Evolutionary conservation across 2,888 invertebrate genomes (phyloP).

Genomic region (Adelognathus sp.): DNA sequence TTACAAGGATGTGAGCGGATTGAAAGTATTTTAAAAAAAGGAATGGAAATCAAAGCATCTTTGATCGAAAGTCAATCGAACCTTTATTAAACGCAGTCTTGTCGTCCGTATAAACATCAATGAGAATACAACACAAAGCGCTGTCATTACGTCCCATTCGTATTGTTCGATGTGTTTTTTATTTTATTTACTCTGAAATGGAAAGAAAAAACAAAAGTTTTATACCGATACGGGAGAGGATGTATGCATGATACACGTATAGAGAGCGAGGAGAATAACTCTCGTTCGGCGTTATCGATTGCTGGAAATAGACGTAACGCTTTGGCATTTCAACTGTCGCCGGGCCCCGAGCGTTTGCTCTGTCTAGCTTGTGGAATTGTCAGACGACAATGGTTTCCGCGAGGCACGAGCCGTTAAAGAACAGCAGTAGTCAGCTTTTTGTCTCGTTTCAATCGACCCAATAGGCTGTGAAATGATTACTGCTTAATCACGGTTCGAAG

Average conservation of each 20-base stretch:
- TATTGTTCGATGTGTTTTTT: not conserved
- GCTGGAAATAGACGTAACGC: conserved; percentile 1
- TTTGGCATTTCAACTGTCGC: conserved; percentile 13
- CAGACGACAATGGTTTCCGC: not conserved
- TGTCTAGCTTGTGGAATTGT: not conserved
- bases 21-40: too few species aligned
- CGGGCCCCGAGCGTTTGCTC: not conserved
- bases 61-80: conserved; percentile 52
- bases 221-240: not conserved
- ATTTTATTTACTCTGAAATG: not conserved
- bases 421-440: not conserved
- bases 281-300: conserved; percentile 49
- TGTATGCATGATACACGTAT: not conserved
- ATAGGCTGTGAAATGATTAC: not conserved
- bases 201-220: not conserved
- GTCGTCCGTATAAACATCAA: conserved; percentile 57
- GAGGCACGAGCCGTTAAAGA: not conserved
- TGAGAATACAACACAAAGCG: conserved; percentile 60
- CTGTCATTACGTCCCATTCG: not conserved
- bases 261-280: conserved; percentile 22
- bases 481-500: not conserved
- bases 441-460: not conserved
- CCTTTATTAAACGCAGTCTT: conserved; percentile 77
- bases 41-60: not conserved
- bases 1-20: not conserved